Base-by-base conservation (phyloP, 2,113 vertebrate species). In the Cnemophilus loriae region DNA sequence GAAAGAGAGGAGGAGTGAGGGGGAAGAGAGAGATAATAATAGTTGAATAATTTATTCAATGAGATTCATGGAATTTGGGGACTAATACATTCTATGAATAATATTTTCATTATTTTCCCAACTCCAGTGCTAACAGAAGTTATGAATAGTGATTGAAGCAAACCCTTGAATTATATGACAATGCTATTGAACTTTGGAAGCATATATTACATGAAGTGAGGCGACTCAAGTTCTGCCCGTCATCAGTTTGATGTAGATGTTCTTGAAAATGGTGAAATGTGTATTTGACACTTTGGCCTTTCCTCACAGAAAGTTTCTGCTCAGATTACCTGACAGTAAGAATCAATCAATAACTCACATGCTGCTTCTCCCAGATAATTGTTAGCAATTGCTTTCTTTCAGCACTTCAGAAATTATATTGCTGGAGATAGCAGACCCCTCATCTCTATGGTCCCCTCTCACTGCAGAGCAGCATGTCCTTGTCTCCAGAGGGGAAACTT, bases 1-100 rank as follows among this genome's bases (percentile, higher is more conserved):
- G 42, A 83, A 19, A 53, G 33, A n/a, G 56, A 75, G 44, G 47
- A 95, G 27, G 73, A 55, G 28, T 63, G 74, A 93, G 56, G 42
- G 27, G 52, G 73, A 92, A 87, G 55, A 80, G 19, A 13, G 19
- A 75, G 83, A 71, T 81, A 84, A 90, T 90, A 93, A 57, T 65
- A 79, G 65, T 26, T 71, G n/a, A 90, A 84, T 78, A 82, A 95
- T 92, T 80, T 93, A 79, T 92, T 94, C 90, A 95, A 96, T 95
- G 88, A 96, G 65, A 94, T 96, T 93, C 93, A 93, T 95, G 76
- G 89, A 90, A 84, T 96, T 46, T 92, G 32, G 46, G 35, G n/a
- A 73, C 76, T 95, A 90, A 93, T 84, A 69, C 50, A 93, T 94
- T 93, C 90, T 55, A 79, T 96, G 96, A 96, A 96, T 96, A 97